These are phyloP conservation scores for Eulemur mongoz DNA, from an alignment of 2,797 vertebrate species.

Conservation along the genomic window DNA sequence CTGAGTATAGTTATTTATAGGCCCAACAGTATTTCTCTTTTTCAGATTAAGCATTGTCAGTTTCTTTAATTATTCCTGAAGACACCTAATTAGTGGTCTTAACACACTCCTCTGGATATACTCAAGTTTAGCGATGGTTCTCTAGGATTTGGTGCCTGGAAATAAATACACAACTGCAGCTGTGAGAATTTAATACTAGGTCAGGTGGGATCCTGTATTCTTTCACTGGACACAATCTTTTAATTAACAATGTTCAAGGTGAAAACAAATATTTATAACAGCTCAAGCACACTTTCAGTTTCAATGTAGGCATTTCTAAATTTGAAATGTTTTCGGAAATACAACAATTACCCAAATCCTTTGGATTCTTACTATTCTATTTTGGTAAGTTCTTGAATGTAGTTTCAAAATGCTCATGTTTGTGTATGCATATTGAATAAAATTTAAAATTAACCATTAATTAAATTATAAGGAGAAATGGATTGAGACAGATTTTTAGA, in stretches of 20 bases:
- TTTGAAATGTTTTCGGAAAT: not conserved
- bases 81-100: not conserved
- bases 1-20: not conserved
- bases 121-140: not conserved
- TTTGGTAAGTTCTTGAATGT: not conserved
- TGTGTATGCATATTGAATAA: not conserved
- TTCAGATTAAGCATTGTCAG: not conserved
- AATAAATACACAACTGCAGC: not conserved
- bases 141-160: not conserved
- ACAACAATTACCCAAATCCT: not conserved
- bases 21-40: not conserved
- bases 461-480: not conserved
- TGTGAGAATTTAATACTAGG: not conserved
- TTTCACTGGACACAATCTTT: not conserved
- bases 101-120: not conserved
- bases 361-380: not conserved
- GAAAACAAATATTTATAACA: conserved; percentile 24
- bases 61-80: not conserved
- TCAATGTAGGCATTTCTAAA: not conserved
- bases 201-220: not conserved
- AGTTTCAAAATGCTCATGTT: not conserved
- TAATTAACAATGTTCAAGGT: not conserved
- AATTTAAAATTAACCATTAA: not conserved
- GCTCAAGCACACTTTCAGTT: not conserved
- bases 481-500: not conserved